These are phyloP conservation scores for Platycnemis pennipes DNA, from an alignment of 2,888 invertebrate genomes.

Conservation along the genomic window DNA sequence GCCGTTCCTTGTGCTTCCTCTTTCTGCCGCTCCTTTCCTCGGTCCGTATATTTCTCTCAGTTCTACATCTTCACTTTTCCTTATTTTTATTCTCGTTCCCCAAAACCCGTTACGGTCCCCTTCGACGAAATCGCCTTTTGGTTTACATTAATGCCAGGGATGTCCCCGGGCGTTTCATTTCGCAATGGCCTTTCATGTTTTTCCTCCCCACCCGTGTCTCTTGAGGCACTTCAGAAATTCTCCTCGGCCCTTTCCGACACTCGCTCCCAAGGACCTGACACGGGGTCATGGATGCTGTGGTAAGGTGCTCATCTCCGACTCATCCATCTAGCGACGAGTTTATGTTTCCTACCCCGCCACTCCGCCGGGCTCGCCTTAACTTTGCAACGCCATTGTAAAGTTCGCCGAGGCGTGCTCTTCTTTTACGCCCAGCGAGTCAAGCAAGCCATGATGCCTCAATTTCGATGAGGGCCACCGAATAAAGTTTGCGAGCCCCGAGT, in stretches of 20 bases:
- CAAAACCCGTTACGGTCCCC: neutral
- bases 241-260: neutral
- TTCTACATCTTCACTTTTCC: too few species aligned
- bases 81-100: neutral
- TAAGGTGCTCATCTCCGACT: neutral
- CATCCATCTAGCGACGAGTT: neutral
- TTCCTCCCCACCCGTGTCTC: neutral
- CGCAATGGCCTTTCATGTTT: neutral
- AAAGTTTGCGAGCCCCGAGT: constrained; percentile 31
- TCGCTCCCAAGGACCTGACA: neutral
- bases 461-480: constrained; percentile 11
- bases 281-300: neutral
- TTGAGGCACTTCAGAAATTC: neutral
- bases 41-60: too few species aligned
- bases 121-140: neutral
- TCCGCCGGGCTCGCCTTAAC: constrained; percentile 2
- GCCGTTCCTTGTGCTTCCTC: too few species aligned
- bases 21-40: too few species aligned
- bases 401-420: neutral
- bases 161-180: neutral
- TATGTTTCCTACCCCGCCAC: neutral
- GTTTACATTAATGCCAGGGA: neutral
- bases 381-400: neutral
- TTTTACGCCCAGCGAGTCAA: neutral
- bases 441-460: constrained; percentile 41